Evolutionary conservation across 1,140 invertebrate species (phyloP), one percentile per base, ranked within the genome.

Genomic region (Procambarus clarkii): DNA sequence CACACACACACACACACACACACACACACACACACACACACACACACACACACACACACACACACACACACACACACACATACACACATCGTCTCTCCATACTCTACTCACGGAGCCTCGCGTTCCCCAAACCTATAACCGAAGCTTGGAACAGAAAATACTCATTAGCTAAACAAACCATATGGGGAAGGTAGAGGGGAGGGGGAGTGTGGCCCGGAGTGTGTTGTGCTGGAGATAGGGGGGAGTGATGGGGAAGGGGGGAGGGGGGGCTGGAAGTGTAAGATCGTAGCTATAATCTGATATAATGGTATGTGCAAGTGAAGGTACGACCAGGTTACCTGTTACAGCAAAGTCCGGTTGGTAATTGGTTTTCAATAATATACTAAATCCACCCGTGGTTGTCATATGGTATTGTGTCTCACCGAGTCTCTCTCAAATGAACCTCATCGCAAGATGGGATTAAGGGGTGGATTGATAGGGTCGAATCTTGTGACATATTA

Each of bases 151-250:
- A 88, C 86, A 88, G 86, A 88, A 88, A 88, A 88, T 88, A 88
- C 86, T 88, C 86, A 88, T 88, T 88, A 88, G 86, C 79, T 88
- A 88, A 88, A 88, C 86, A 88, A 88, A 88, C 86, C 48, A 82
- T 58, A 88, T 88, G 86, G 44, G 86, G 69, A 60, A 46, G 8
- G n/a, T 60, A 54, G 60, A 13, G 9, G 11, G 60, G 82, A n/a
- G 3, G 82, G 64, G 84, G 54, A 11, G 44, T 11, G 46, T n/a
- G 84, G 84, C 2, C 45, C n/a, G 15, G 81, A 58, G 45, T 79
- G 54, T 58, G 54, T 58, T 58, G 54, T 4, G 74, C 34, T 24
- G 71, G 84, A 60, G 64, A n/a, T n/a, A n/a, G 84, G 74, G 24
- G 50, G 83, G 64, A 7, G 44, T 11, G 34, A n/a, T 71, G 80